These are phyloP conservation scores for Trachurus trachurus DNA, from an alignment of 2,797 vertebrate species.

Conservation along the genomic window DNA sequence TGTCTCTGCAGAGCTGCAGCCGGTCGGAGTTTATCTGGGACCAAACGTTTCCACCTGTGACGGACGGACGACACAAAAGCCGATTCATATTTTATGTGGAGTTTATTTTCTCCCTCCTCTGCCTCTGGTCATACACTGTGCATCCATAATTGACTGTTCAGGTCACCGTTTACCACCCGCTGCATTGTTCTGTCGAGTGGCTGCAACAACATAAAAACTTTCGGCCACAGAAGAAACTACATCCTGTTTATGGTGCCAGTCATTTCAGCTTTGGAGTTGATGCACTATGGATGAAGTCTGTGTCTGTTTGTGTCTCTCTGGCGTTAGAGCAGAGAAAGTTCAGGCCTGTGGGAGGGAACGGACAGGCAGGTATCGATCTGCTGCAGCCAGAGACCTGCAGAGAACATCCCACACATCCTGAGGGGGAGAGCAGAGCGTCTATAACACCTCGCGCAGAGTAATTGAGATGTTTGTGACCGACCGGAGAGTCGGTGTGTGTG, in stretches of 20 bases:
- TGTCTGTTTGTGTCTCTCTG: neutral
- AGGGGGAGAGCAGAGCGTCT: slow-evolving; percentile 10
- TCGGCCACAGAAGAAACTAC: neutral
- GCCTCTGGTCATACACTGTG: slow-evolving; percentile 8
- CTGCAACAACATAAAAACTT: neutral
- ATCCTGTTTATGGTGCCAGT: too few relatives aligned
- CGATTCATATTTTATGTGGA: slow-evolving; percentile 46
- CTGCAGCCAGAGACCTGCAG: slow-evolving; percentile 24
- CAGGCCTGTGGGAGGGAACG: slow-evolving; percentile 35
- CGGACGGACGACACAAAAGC: slow-evolving; percentile 10
- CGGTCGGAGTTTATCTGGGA: neutral
- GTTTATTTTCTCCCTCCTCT: slow-evolving; percentile 3
- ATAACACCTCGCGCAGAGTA: slow-evolving; percentile 21
- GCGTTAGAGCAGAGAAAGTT: neutral
- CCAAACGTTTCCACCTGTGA: slow-evolving; percentile 20
- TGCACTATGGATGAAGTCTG: neutral
- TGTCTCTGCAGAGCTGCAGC: neutral
- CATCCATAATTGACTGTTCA: slow-evolving; percentile 47
- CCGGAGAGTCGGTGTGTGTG: slow-evolving; percentile 7
- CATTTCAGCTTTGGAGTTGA: neutral
- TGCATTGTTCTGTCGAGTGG: neutral
- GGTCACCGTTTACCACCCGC: too few relatives aligned
- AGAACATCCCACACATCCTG: slow-evolving; percentile 57
- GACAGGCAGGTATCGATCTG: slow-evolving; percentile 61
- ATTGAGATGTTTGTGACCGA: slow-evolving; percentile 54